These are phyloP conservation scores for Dryobates pubescens DNA, from an alignment of 2,797 vertebrate genomes.

Conservation along the genomic window DNA sequence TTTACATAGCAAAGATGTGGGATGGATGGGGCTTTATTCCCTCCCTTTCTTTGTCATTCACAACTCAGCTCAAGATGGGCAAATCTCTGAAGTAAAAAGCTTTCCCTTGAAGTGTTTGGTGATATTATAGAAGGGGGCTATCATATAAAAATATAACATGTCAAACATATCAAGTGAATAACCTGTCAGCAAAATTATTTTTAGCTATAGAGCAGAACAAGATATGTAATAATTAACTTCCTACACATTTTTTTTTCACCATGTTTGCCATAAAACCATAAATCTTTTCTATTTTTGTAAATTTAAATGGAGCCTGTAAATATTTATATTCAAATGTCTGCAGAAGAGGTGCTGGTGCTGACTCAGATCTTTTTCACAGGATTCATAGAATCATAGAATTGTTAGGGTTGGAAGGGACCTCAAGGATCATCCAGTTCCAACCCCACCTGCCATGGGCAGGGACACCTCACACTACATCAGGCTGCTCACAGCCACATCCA, in stretches of 20 bases:
- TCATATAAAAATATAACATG: not conserved
- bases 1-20: not conserved
- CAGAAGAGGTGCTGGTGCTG: not conserved
- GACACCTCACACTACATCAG: too few species aligned
- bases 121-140: not conserved
- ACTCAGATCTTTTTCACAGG: not conserved
- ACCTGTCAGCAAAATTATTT: not conserved
- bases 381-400: not conserved
- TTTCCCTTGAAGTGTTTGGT: not conserved
- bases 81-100: not conserved
- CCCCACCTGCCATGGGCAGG: too few species aligned
- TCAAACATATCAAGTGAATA: not conserved
- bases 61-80: not conserved
- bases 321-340: not conserved
- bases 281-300: not conserved
- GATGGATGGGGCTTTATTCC: not conserved
- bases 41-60: not conserved
- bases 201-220: not conserved
- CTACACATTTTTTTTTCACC: not conserved
- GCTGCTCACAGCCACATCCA: too few species aligned
- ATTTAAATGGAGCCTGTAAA: not conserved
- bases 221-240: not conserved
- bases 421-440: too few species aligned
- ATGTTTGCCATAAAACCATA: not conserved
- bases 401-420: too few species aligned